phyloP scores from a whole-genome alignment of 2,888 invertebrate genomes.

The Tenthredo mesomela region DNA sequence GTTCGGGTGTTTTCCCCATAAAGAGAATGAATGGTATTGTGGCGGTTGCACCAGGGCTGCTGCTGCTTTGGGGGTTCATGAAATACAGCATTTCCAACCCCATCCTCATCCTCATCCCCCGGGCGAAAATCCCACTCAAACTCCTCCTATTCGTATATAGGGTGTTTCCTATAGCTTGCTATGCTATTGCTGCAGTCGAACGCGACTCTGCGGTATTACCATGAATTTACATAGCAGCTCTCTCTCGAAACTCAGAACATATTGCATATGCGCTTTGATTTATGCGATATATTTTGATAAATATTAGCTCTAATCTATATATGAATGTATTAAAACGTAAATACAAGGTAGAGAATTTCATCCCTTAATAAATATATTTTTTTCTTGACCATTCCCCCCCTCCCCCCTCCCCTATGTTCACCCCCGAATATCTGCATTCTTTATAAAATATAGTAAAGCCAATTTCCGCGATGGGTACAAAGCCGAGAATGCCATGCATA shows the following conservation, averaged over 20 bases:
- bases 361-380: too few species aligned
- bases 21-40: conserved; percentile 57
- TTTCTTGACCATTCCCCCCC: too few species aligned
- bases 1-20: conserved; percentile 70
- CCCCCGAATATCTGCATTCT: too few species aligned
- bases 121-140: background rate
- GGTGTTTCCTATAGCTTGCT: background rate
- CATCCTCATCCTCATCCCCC: background rate
- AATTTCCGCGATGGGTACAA: background rate
- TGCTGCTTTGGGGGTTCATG: conserved; percentile 34
- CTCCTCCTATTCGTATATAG: background rate
- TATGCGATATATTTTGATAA: conserved; percentile 76
- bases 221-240: conserved; percentile 74
- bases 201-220: conserved; percentile 74
- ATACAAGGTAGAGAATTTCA: background rate
- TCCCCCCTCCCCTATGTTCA: too few species aligned
- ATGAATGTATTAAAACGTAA: too few species aligned
- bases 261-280: conserved; percentile 75
- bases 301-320: conserved; percentile 73
- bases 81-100: conserved; percentile 49
- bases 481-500: too few species aligned
- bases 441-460: background rate
- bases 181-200: conserved; percentile 54
- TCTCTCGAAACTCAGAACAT: conserved; percentile 71
- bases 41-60: conserved; percentile 49